Base-by-base conservation (phyloP, 2,888 invertebrate species). In the Ochropleura leucogaster region DNA sequence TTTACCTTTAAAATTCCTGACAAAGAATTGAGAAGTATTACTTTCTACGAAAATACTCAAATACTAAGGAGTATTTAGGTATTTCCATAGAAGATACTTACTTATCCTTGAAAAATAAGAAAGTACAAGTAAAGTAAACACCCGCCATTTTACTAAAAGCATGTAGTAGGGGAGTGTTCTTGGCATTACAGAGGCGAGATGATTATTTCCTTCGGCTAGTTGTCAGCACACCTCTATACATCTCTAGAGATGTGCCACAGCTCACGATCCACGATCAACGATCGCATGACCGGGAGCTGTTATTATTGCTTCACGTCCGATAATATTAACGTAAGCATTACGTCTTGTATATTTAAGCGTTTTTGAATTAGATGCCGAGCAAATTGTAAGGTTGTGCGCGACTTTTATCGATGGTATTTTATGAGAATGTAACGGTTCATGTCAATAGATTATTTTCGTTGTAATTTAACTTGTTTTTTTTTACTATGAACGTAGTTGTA, bases 201-300 rank as follows among this genome's bases (percentile, higher is more conserved):
- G 87, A 85, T 85, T 87, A 87, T 85, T 79, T 85, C 80, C 85
- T 73, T 64, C 72, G 85, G 85, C 85, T 44, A 72, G 72, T 77
- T 73, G 79, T 82, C 85, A 84, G 74, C 66, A 69, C 77, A 76
- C 74, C 68, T 74, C 73, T 74, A 62, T 68, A 53, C 51, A 51
- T 72, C 46, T 42, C 62, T 63, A 75, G 79, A 73, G 79, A 83
- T 77, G 68, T 47, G 46, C 74, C 44, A 30, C 72, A 65, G 59
- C 65, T 42, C 62, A 44, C 62, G 62, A 62, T 62, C 62, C 62
- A 62, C 62, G 62, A 62, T 62, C 62, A 44, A 47, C 73, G 73
- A 78, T 85, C 77, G 80, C 75, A 85, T 87, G 85, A 68, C 87
- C 78, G 66, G 87, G 75, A 85, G 85, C 85, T 85, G 85, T 85